Conservation (phyloP, 92 coral and sea anemone genomes). For the Plumapathes pennacea region DNA sequence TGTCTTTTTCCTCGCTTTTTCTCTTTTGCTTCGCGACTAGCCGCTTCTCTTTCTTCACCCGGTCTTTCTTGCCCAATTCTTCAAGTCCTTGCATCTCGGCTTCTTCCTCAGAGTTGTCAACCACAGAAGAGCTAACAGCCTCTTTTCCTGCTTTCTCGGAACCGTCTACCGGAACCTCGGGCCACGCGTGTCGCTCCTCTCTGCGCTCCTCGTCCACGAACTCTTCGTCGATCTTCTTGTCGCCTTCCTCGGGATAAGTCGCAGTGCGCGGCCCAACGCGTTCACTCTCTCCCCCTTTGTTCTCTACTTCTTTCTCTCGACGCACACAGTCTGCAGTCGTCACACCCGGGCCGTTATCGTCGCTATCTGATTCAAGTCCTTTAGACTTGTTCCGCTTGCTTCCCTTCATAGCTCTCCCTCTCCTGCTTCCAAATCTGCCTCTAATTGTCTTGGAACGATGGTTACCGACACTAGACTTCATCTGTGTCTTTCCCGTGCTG, state of each 20-base stretch:
- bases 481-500: slow-evolving; percentile 29
- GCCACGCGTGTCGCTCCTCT: background rate
- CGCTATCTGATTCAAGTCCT: slow-evolving; percentile 36
- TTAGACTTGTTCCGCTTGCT: slow-evolving; percentile 30
- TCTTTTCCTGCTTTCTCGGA: no score
- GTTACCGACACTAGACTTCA: slow-evolving; percentile 20
- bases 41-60: slow-evolving; percentile 62
- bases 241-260: background rate
- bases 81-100: no score
- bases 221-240: background rate
- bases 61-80: slow-evolving; percentile 63
- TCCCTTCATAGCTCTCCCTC: slow-evolving; percentile 66
- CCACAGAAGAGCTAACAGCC: no score
- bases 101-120: no score
- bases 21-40: slow-evolving; percentile 72
- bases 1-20: slow-evolving; percentile 72
- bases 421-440: slow-evolving; percentile 57
- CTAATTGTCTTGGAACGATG: slow-evolving; percentile 50
- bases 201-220: background rate
- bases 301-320: background rate
- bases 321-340: background rate
- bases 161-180: no score
- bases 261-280: slow-evolving; percentile 3
- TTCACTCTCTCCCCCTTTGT: background rate
- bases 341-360: slow-evolving; percentile 9